Base-by-base conservation (phyloP, 2,888 invertebrate species). In the Aphodius granarius region DNA sequence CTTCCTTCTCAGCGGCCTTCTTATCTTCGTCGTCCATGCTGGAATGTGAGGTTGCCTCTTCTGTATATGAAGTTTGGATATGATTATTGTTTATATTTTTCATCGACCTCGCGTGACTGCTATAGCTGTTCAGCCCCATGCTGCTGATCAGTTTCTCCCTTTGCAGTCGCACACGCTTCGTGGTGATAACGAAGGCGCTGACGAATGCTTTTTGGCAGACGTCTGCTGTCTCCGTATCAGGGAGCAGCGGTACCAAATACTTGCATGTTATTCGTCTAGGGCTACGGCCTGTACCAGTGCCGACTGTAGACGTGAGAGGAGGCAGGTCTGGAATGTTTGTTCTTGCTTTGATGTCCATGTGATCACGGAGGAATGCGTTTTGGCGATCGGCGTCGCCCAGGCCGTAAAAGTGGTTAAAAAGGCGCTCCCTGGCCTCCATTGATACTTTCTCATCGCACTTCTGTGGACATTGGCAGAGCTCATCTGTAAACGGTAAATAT, bases 181-280 rank as follows among this genome's bases (percentile, higher is more conserved):
- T 89, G 66, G 89, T 89, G 80, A 90, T 89, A 66, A 89, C 88
- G 82, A 89, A 89, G 43, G 89, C 87, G 82, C 89, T 89, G 81
- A 89, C 89, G 81, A 89, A 90, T 63, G 90, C 89, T 81, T 89
- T 89, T 81, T 89, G 89, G 81, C 90, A 90, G 62, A 89, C 89
- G 81, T 89, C 89, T 16, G 88, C 86, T 75, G 81, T 85, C 65
- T 84, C 83, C 75, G 79, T 80, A 73, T 81, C 81, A 70, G 84
- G 84, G 78, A 86, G 80, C 17, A 87, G 77, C 18, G 89, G 89
- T 77, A 89, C 87, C 81, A 88, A 85, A 82, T 89, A 89, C 82
- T 89, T 88, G 85, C 89, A 89, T 73, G 89, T 89, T 78, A 89
- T 89, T 78, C 89, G 86, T 62, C 89, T 84, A 19, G 87, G 87